phyloP scores from a whole-genome alignment of 2,888 invertebrate genomes.

The Hermaeophaga mercurialis region DNA sequence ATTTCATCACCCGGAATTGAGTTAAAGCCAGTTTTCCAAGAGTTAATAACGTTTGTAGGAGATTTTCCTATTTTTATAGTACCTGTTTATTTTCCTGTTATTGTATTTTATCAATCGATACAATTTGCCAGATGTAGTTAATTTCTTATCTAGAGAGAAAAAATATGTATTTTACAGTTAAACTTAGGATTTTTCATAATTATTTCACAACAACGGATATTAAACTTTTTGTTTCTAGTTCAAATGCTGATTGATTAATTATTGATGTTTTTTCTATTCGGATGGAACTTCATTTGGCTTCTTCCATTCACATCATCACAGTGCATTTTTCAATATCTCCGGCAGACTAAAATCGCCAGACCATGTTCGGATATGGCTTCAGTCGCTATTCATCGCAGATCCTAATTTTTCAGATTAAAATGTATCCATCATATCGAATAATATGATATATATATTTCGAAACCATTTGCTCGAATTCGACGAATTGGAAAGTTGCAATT shows the following conservation, averaged over 20 bases:
- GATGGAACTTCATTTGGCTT: constrained; percentile 27
- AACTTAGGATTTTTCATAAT: too few species aligned
- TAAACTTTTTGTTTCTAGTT: too few species aligned
- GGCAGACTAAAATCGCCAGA: constrained; percentile 17
- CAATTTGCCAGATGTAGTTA: too few species aligned
- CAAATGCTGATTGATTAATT: too few species aligned
- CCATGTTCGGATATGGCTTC: constrained; percentile 30
- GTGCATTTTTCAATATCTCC: constrained; percentile 26
- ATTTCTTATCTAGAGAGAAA: too few species aligned
- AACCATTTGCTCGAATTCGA: not conserved
- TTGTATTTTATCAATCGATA: too few species aligned
- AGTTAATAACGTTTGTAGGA: constrained; percentile 40
- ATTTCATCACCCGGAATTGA: constrained; percentile 43
- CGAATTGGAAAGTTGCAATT: not conserved
- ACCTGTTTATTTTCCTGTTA: not conserved
- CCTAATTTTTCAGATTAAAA: constrained; percentile 30
- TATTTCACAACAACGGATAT: too few species aligned
- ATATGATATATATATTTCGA: not conserved
- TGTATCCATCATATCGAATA: constrained; percentile 8
- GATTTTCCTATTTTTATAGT: constrained; percentile 30
- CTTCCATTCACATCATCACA: constrained; percentile 19
- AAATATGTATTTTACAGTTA: too few species aligned
- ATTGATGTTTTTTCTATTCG: constrained; percentile 13
- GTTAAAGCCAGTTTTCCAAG: constrained; percentile 40
- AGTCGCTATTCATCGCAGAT: constrained; percentile 20